Base-by-base conservation (phyloP, 2,113 vertebrate genomes). In the Orthochromis indermauri region DNA sequence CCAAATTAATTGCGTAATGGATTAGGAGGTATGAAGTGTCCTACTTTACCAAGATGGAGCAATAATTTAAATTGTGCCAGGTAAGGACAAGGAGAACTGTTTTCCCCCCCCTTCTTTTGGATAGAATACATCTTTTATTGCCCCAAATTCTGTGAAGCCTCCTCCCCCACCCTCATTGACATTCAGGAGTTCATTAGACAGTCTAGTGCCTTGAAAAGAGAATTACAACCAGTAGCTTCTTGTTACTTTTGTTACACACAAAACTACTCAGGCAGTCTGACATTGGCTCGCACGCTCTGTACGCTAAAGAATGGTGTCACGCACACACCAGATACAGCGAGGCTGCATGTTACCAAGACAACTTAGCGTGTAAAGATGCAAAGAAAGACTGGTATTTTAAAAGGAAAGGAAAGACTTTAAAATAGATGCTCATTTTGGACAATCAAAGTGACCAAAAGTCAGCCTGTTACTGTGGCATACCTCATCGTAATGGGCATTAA, bases 401-500 rank as follows among this genome's bases (percentile, higher is more conserved):
- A 89, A 82, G 24, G 54, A 17, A 16, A 37, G 81, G 68, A 17
- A 16, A 37, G 82, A 83, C 85, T 92, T 87, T 86, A 80, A 91
- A 92, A 90, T 87, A 84, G 87, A 79, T 81, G 83, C 86, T 73
- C 86, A 86, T 92, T 93, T 92, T 91, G 91, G 88, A 91, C 95
- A 96, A 95, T 97, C 93, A 88, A 84, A 93, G 83, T 88, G 95
- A 95, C 95, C 95, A 94, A 96, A 94, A 93, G 96, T 80, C 93
- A 95, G 91, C 17, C 82, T 84, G 91, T 94, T 91, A 94, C 96
- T 97, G 97, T 95, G 96, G 97, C 91, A 81, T 89, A 91, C 90
- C 95, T 96, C 96, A 96, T 97, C 95, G 93, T 96, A 97, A 96
- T 97, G 96, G 95, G 96, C 96, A 96, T 96, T 95, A 97, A 98